A percentile compares a stretch with the other conserved stretches of the same genome.
These are phyloP conservation scores for Spodoptera littoralis DNA, from an alignment of 2,888 invertebrate genomes.

Conservation along the genomic window DNA sequence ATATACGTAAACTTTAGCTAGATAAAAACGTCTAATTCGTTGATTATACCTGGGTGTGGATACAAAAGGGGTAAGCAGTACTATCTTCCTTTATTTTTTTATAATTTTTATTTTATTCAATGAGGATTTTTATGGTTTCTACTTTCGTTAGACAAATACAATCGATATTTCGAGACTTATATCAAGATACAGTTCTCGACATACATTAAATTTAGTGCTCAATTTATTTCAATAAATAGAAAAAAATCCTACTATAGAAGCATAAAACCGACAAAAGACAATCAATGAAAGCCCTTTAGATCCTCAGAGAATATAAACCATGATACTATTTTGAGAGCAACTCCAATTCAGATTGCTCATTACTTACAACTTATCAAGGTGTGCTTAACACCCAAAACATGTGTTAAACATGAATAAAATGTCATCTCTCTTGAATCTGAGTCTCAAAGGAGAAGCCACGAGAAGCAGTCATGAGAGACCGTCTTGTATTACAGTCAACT, in stretches of 20 bases:
- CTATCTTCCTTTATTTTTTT: no score
- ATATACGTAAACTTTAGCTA: slow-evolving; percentile 42
- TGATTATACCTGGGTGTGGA: slow-evolving; percentile 10
- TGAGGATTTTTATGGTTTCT: no score
- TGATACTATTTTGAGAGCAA: background rate
- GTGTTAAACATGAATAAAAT: slow-evolving; percentile 40
- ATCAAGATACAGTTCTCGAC: no score
- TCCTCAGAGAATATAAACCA: no score
- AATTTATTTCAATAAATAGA: no score
- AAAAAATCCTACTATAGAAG: no score
- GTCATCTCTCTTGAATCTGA: slow-evolving; percentile 42
- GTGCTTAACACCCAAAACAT: slow-evolving; percentile 16
- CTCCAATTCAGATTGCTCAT: slow-evolving; percentile 14
- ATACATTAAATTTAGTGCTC: no score
- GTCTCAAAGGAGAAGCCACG: slow-evolving; percentile 42
- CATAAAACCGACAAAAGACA: no score
- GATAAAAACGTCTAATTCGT: background rate
- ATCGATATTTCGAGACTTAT: no score
- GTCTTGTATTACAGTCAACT: slow-evolving; percentile 30
- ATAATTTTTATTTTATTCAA: no score
- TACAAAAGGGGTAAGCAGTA: background rate
- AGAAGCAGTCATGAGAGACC: slow-evolving; percentile 20
- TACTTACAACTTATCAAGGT: slow-evolving; percentile 3
- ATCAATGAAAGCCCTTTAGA: no score
- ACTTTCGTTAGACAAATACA: no score